Evolutionary conservation across 2,797 vertebrate genomes (phyloP).

Genomic region (Mus caroli): DNA sequence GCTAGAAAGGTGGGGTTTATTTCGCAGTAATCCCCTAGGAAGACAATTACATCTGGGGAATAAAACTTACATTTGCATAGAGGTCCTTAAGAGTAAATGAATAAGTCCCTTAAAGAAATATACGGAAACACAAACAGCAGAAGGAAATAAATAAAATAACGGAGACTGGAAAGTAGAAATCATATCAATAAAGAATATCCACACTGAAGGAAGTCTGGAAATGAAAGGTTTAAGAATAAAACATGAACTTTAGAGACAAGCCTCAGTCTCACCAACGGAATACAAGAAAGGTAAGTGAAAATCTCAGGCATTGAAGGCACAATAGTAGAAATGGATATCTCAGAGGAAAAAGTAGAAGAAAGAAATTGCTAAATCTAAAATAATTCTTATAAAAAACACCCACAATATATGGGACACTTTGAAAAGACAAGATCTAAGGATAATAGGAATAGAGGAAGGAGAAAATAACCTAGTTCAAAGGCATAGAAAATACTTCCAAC

Average conservation of each 20-base stretch:
- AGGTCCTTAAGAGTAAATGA: not conserved
- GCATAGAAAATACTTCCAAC: not conserved
- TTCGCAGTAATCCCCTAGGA: no score
- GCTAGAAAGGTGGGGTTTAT: no score
- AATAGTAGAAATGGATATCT: not conserved
- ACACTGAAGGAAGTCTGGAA: not conserved
- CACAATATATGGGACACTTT: not conserved
- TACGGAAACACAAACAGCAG: not conserved
- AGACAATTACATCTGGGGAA: no score
- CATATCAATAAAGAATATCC: not conserved
- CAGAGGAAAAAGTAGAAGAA: no score
- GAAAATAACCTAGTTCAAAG: not conserved
- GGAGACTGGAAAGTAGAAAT: not conserved
- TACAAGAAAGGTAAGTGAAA: not conserved
- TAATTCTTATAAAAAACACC: not conserved
- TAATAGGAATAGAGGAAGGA: not conserved
- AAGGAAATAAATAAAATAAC: not conserved
- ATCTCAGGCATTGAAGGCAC: not conserved
- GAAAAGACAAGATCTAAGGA: not conserved
- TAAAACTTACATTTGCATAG: no score
- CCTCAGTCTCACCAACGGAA: not conserved
- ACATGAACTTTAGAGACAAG: not conserved
- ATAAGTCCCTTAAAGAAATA: not conserved
- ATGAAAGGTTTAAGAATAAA: not conserved
- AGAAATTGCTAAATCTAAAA: not conserved